These are phyloP conservation scores for Epistrophe grossulariae DNA, from an alignment of 2,888 invertebrate genomes.

Conservation along the genomic window DNA sequence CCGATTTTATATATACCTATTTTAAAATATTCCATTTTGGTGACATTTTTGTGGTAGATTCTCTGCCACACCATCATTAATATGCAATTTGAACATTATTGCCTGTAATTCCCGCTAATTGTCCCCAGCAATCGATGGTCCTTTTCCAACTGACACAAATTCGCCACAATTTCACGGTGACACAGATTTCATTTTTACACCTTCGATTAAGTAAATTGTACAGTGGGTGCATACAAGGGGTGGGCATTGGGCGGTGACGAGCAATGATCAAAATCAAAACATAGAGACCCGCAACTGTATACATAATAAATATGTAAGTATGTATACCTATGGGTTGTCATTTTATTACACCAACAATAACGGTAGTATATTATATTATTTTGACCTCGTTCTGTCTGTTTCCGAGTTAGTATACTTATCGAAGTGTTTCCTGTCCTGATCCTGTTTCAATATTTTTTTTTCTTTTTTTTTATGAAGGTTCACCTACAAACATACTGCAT, in stretches of 20 bases:
- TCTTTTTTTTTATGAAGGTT: neutral
- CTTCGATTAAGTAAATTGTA: slow-evolving; percentile 28
- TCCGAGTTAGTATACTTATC: neutral
- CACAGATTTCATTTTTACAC: slow-evolving; percentile 33
- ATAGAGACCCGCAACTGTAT: neutral
- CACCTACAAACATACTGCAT: neutral
- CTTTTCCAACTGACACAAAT: slow-evolving; percentile 63
- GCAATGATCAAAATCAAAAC: slow-evolving; percentile 18
- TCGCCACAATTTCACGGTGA: slow-evolving; percentile 38
- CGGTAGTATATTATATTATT: neutral
- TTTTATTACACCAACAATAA: slow-evolving; percentile 20
- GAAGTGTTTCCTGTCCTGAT: slow-evolving; percentile 1
- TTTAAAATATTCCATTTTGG: slow-evolving; percentile 1
- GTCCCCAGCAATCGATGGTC: slow-evolving; percentile 70
- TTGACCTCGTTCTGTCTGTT: slow-evolving; percentile 12
- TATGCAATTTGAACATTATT: slow-evolving; percentile 63
- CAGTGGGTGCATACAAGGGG: neutral
- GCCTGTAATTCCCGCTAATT: slow-evolving; percentile 62
- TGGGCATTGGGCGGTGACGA: neutral
- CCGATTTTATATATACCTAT: neutral
- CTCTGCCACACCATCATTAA: slow-evolving; percentile 55
- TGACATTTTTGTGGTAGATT: neutral
- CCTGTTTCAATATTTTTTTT: neutral
- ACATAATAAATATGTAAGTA: too few relatives aligned
- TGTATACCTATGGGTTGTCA: neutral